A percentile compares a stretch with the other conserved stretches of the same genome.
These are phyloP conservation scores for Drosophila emarginata DNA, from an alignment of 2,888 invertebrate species.

Conservation along the genomic window DNA sequence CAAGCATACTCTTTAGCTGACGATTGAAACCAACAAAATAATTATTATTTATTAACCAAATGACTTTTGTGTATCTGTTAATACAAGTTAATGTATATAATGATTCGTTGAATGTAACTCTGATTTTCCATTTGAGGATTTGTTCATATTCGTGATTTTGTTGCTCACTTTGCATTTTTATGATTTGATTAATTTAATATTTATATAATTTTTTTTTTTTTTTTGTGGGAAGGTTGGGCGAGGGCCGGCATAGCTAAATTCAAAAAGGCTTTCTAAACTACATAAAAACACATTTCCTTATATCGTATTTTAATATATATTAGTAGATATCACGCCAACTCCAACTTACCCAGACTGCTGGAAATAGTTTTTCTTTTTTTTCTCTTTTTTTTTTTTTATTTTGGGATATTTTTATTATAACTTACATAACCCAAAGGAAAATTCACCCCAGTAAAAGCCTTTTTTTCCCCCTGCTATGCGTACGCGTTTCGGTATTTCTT, in stretches of 20 bases:
- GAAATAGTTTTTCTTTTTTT: conserved; percentile 32
- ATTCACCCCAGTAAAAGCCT: conserved; percentile 38
- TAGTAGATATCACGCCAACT: conserved; percentile 55
- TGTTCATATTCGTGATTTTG: not conserved
- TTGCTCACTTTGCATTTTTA: conserved; percentile 26
- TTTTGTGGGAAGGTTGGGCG: conserved; percentile 37
- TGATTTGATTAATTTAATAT: conserved; percentile 11
- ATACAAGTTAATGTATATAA: not conserved
- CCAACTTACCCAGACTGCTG: conserved; percentile 69
- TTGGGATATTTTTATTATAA: conserved; percentile 24
- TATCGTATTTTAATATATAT: conserved; percentile 50
- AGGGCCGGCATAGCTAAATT: conserved; percentile 66
- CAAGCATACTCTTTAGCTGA: conserved; percentile 15
- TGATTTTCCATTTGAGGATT: not conserved
- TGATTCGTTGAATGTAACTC: not conserved
- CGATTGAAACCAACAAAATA: not conserved
- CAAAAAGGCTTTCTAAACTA: conserved; percentile 68
- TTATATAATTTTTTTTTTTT: conserved; percentile 15
- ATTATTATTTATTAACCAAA: not conserved
- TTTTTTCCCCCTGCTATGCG: conserved; percentile 42
- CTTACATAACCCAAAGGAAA: conserved; percentile 52
- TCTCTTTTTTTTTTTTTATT: conserved; percentile 14
- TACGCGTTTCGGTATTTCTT: conserved; percentile 54
- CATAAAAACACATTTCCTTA: conserved; percentile 53
- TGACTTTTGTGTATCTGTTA: not conserved